Evolutionary conservation across 2,797 vertebrate species (phyloP).

Genomic region (Astyanax mexicanus): DNA sequence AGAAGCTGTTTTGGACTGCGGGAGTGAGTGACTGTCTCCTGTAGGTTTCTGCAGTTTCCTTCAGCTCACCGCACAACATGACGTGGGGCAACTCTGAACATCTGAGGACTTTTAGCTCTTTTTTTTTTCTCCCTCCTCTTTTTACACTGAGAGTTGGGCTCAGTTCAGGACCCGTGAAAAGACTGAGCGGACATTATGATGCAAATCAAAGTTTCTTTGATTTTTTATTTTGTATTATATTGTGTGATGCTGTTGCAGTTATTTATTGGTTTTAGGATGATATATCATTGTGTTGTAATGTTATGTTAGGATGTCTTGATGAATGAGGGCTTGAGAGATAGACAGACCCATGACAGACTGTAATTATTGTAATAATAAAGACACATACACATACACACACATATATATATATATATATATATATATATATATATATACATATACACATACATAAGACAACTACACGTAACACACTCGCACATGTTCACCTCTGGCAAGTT

Average conservation of each 20-base stretch:
- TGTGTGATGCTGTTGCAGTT: slow-evolving; percentile 62
- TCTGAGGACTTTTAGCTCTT: slow-evolving; percentile 15
- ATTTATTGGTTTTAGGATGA: slow-evolving; percentile 76
- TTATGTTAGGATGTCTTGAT: slow-evolving; percentile 49
- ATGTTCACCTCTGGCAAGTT: slow-evolving; percentile 43
- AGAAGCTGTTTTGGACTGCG: slow-evolving; percentile 47
- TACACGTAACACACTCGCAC: slow-evolving; percentile 29
- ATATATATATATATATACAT: too few relatives aligned
- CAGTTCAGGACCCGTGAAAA: slow-evolving; percentile 2
- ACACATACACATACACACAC: background rate
- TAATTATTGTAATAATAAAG: slow-evolving; percentile 12
- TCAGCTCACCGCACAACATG: slow-evolving; percentile 18
- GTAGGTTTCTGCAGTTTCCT: slow-evolving; percentile 15
- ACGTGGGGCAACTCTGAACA: background rate
- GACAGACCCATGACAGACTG: slow-evolving; percentile 8
- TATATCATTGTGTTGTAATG: slow-evolving; percentile 36
- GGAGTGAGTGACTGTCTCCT: slow-evolving; percentile 36
- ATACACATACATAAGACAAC: slow-evolving; percentile 2
- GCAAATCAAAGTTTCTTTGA: slow-evolving; percentile 51
- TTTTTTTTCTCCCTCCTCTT: slow-evolving; percentile 13
- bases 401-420: background rate
- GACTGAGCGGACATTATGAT: slow-evolving; percentile 45
- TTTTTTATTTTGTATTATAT: slow-evolving; percentile 60
- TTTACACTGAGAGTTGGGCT: slow-evolving; percentile 48
- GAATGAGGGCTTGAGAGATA: slow-evolving; percentile 57